phyloP scores from a whole-genome alignment of 1,140 invertebrate species.

The Drosophila rhopaloa region DNA sequence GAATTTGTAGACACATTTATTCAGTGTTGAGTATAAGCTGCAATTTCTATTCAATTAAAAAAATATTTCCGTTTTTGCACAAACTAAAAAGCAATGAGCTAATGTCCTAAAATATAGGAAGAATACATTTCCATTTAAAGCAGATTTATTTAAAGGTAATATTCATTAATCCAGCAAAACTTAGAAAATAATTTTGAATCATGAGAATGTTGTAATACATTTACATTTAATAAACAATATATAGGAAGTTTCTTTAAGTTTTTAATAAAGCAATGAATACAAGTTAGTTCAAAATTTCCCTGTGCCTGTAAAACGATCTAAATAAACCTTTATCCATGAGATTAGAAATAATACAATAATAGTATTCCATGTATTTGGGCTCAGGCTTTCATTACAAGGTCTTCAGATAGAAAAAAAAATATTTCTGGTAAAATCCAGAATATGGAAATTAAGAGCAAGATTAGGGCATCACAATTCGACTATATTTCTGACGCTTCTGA shows the following conservation, averaged over 20 bases:
- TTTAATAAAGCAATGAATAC: no score
- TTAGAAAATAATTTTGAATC: background rate
- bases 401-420: background rate
- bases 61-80: no score
- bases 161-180: no score
- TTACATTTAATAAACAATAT: background rate
- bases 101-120: background rate
- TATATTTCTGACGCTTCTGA: constrained; percentile 12
- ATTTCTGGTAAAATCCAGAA: background rate
- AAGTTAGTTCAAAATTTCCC: background rate
- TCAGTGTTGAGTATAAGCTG: no score
- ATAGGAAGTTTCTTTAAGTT: background rate
- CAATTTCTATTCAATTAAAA: no score
- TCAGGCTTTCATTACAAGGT: no score
- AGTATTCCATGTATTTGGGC: no score
- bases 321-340: constrained; percentile 7
- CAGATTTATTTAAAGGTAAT: no score
- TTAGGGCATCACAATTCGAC: constrained; percentile 17
- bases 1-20: no score
- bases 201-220: no score
- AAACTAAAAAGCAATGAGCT: no score
- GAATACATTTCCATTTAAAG: background rate
- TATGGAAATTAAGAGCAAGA: background rate
- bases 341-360: no score
- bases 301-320: background rate